Percentiles rank a stretch among this genome's conserved stretches.
phyloP scores from a whole-genome alignment of 2,888 invertebrate species.

The Drosophila anomalata region DNA sequence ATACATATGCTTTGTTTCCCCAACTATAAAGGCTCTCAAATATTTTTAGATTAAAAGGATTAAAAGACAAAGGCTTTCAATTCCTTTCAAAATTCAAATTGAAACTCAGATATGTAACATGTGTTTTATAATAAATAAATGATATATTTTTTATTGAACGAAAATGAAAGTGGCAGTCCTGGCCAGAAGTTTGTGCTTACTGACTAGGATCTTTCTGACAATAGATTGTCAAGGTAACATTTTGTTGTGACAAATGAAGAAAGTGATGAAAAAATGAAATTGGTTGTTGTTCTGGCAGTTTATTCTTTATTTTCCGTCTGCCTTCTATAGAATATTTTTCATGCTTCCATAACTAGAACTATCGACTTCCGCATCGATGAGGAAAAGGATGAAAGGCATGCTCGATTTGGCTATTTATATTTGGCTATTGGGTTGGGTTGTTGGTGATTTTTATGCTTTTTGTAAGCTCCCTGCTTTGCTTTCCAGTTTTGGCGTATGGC shows the following conservation, averaged over 20 bases:
- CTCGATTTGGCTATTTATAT: not conserved
- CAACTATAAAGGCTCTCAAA: not conserved
- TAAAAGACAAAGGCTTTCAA: not conserved
- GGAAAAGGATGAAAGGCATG: not conserved
- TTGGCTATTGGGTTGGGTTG: not conserved
- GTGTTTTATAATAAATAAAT: slow-evolving; percentile 1
- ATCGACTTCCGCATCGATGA: not conserved
- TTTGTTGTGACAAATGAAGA: not conserved
- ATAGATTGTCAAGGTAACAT: not conserved
- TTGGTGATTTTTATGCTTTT: not conserved
- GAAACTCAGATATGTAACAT: slow-evolving; percentile 4
- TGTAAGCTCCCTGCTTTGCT: not conserved
- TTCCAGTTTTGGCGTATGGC: not conserved
- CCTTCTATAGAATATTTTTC: not conserved
- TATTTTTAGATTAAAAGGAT: not conserved
- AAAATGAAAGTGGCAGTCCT: not conserved
- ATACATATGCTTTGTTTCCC: not conserved
- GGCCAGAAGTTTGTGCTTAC: not conserved
- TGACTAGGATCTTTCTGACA: not conserved
- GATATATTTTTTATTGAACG: not conserved
- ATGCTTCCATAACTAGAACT: not conserved
- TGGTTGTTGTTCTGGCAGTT: not conserved
- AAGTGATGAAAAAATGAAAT: not conserved
- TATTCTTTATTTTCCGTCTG: not conserved
- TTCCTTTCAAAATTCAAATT: not conserved